A percentile compares a stretch with the other conserved stretches of the same genome.
Conservation (phyloP, 1,140 invertebrate genomes). For the Drosophila suzukii region DNA sequence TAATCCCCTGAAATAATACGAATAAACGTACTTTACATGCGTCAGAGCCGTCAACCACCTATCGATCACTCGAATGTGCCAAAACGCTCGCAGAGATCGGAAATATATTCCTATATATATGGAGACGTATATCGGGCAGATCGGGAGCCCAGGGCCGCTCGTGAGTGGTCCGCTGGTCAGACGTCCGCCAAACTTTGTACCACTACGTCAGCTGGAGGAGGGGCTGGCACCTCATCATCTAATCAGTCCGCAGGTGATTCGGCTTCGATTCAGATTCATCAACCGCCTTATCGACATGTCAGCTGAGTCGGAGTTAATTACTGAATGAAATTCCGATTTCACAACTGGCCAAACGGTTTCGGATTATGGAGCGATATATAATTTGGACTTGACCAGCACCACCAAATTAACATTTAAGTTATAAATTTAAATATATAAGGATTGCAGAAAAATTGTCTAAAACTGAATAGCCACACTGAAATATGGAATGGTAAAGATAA, state of each 20-base stretch:
- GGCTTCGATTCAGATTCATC: conserved; percentile 40
- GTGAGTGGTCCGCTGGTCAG: conserved; percentile 13
- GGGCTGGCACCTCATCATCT: neutral
- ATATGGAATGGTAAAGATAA: no score
- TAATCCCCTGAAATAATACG: neutral
- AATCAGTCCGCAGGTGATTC: conserved; percentile 37
- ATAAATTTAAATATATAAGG: no score
- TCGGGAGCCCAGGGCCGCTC: neutral
- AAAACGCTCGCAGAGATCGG: neutral
- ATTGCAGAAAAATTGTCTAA: no score
- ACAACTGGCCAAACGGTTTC: conserved; percentile 3
- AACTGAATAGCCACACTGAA: no score
- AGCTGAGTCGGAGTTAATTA: conserved; percentile 21
- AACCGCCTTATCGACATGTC: conserved; percentile 41
- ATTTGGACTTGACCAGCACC: neutral
- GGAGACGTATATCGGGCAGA: neutral
- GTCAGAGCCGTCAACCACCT: conserved; percentile 4
- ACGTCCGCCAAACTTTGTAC: conserved; percentile 27
- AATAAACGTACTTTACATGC: conserved; percentile 11
- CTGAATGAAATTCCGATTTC: conserved; percentile 45
- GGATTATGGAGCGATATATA: neutral
- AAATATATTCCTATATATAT: neutral
- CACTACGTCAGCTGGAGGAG: conserved; percentile 35
- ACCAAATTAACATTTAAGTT: neutral
- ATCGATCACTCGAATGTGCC: conserved; percentile 42